Conservation (phyloP, 2,888 invertebrate species). For the Phengaris arion region DNA sequence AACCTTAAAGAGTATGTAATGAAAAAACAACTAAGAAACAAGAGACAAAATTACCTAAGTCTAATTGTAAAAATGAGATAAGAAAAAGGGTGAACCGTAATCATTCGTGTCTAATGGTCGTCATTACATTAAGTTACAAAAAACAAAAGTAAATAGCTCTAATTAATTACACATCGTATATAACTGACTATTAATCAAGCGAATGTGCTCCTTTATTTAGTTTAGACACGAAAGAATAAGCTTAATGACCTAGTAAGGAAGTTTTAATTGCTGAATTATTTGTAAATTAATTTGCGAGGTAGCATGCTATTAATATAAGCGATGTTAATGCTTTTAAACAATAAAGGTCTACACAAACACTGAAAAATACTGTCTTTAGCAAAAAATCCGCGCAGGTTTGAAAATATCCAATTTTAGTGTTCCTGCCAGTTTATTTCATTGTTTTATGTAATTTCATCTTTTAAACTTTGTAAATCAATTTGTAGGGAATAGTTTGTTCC, state of each 20-base stretch:
- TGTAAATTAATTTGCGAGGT: not conserved
- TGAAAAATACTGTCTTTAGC: no score
- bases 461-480: no score
- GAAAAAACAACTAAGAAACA: not conserved
- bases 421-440: not conserved
- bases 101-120: conserved; percentile 7
- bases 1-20: not conserved
- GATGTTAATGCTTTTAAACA: not conserved
- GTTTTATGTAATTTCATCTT: not conserved
- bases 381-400: not conserved
- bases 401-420: not conserved
- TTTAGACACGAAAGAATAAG: conserved; percentile 16
- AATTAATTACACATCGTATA: conserved; percentile 24
- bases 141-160: conserved; percentile 5
- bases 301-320: not conserved
- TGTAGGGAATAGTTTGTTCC: no score
- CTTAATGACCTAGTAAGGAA: conserved; percentile 17
- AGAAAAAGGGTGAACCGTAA: conserved; percentile 18
- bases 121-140: conserved; percentile 18
- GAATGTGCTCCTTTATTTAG: conserved; percentile 18
- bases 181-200: conserved; percentile 25
- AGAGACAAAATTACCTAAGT: conserved; percentile 2
- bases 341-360: not conserved
- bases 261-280: conserved; percentile 21
- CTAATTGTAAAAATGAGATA: conserved; percentile 18